Evolutionary conservation across 1,140 invertebrate species (phyloP), one percentile per base, ranked within the genome.

Genomic region (Olivierus martensii): DNA sequence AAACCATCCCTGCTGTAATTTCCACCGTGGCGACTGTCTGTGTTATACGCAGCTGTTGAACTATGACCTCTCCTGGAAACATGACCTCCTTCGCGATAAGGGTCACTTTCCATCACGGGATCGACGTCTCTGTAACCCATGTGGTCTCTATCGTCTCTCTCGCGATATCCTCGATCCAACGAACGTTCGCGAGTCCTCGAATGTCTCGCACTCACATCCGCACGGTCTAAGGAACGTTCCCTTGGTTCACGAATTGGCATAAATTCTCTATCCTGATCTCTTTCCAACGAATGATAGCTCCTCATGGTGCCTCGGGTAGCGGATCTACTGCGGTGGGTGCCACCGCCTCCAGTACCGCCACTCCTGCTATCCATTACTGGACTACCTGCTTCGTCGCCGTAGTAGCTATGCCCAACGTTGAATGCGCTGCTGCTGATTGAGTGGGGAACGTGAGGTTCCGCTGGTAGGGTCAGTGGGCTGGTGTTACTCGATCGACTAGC

Each of bases 251-350:
- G 69, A 49, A 87, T 87, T n/a, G 83, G 82, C 56, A 86, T 74
- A 66, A 86, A 86, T 67, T 86, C 84, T 42, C 83, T 73, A 60
- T 85, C 82, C 64, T 83, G 79, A 49, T 71, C 69, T 38, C 83
- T 73, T 67, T 86, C 84, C 57, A 86, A 70, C 42, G 82, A 84
- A 62, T 84, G 81, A 69, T 87, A 87, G 35, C 61, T 64, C 47
- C 83, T 73, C 59, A 75, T 71, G 47, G 72, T 66, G 55, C 71
- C 73, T 15, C 66, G 51, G 50, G 63, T 67, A 48, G 65, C 62
- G 43, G 65, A 65, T 14, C 67, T 62, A 49, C 65, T 65, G n/a
- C 60, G 46, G 42, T 66, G 63, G 57, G 64, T 63, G 66, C 67
- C 59, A 76, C 69, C 51, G 72, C 74, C 52, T 64, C 66, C 18